Percentiles rank a stretch among this genome's conserved stretches.
Conservation (phyloP, 1,140 invertebrate species). For the Trachymyrmex septentrionalis region DNA sequence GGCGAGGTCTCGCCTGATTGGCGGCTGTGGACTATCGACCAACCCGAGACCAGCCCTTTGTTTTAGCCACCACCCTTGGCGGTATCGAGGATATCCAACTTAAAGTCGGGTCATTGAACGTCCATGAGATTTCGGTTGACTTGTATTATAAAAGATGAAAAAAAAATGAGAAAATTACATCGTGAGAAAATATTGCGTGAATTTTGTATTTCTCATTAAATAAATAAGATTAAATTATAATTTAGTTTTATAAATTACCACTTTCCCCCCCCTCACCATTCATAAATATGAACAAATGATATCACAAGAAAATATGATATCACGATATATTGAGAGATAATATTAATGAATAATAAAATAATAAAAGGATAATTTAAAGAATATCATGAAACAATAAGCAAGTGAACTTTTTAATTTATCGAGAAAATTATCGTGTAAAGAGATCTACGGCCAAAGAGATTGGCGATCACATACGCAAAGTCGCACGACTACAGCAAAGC, state of each 20-base stretch:
- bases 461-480: background rate
- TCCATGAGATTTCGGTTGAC: constrained; percentile 66
- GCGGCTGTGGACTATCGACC: constrained; percentile 85
- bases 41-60: constrained; percentile 84
- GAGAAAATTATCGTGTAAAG: background rate
- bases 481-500: background rate
- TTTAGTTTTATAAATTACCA: background rate
- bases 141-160: background rate
- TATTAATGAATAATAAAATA: constrained; percentile 4
- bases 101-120: constrained; percentile 71
- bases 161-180: background rate
- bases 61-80: constrained; percentile 85
- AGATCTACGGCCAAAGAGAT: background rate
- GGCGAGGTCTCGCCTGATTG: constrained; percentile 84
- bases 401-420: background rate
- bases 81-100: constrained; percentile 72
- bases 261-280: too few relatives aligned
- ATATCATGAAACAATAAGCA: background rate
- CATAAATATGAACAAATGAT: background rate
- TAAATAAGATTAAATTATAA: background rate
- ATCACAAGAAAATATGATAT: background rate
- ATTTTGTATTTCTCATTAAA: background rate
- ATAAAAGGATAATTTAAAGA: background rate
- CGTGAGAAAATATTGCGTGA: background rate
- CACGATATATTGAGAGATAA: background rate